phyloP scores from a whole-genome alignment of 2,113 vertebrate genomes.

The Apteryx mantelli region DNA sequence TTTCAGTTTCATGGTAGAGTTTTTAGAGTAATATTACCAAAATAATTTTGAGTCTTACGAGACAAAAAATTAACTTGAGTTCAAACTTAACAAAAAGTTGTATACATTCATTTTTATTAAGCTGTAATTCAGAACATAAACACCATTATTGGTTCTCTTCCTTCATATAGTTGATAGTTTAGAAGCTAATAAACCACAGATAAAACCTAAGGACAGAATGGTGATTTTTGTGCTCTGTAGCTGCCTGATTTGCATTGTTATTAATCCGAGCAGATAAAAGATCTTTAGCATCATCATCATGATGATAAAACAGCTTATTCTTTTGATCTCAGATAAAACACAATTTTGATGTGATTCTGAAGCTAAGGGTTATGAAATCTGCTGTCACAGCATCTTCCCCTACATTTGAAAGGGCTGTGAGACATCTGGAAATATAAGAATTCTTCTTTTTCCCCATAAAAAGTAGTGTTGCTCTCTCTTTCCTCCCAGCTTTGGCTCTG shows the following conservation, averaged over 20 bases:
- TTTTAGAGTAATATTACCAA: background rate
- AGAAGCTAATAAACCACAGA: background rate
- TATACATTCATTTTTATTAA: background rate
- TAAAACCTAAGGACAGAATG: background rate
- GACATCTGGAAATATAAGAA: slow-evolving; percentile 34
- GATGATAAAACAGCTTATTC: slow-evolving; percentile 26
- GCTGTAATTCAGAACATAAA: background rate
- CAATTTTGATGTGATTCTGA: background rate
- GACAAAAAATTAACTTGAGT: background rate
- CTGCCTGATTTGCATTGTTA: slow-evolving; percentile 4
- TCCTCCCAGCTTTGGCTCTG: background rate
- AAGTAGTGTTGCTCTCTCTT: background rate
- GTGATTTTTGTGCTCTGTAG: background rate
- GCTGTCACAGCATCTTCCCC: background rate
- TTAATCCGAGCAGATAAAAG: background rate
- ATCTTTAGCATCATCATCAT: background rate
- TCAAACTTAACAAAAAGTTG: background rate
- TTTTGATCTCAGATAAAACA: slow-evolving; percentile 56
- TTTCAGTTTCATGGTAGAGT: background rate
- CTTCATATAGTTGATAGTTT: background rate
- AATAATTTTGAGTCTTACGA: background rate
- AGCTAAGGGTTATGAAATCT: slow-evolving; percentile 40
- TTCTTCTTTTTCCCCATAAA: slow-evolving; percentile 11
- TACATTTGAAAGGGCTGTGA: background rate
- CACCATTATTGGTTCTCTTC: background rate